Evolutionary conservation across 2,113 vertebrate species (phyloP).

Genomic region (Todiramphus saurophagus): DNA sequence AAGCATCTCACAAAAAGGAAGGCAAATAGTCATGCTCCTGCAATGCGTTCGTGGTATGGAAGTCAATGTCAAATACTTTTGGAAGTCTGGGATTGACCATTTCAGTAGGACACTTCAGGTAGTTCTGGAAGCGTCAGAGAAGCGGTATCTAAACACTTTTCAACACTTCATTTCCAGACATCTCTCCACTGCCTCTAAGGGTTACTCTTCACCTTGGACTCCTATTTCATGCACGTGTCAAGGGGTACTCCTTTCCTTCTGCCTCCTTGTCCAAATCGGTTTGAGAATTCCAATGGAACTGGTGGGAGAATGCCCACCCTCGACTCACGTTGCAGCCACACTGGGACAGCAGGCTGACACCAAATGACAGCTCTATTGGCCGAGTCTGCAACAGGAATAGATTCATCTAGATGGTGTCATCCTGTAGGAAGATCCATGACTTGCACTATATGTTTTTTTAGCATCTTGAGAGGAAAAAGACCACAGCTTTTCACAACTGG

Average conservation of each 20-base stretch:
- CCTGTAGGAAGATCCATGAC: not conserved
- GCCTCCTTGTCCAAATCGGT: accelerated
- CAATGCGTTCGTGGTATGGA: not conserved
- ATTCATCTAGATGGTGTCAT: not conserved
- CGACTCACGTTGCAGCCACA: accelerated
- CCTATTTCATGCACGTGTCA: accelerated
- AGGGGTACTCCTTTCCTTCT: not conserved
- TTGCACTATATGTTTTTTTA: not conserved
- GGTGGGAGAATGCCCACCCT: not conserved
- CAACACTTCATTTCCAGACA: not conserved
- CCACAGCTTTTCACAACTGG: not conserved
- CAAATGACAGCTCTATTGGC: not conserved
- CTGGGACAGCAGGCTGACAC: not conserved
- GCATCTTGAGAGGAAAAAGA: not conserved
- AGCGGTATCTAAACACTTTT: accelerated
- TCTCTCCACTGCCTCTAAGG: not conserved
- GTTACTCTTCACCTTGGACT: not conserved
- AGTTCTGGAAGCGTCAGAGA: not conserved
- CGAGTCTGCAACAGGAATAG: not conserved
- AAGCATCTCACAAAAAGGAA: not conserved
- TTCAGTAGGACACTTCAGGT: accelerated
- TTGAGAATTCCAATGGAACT: not conserved
- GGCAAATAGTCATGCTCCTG: accelerated
- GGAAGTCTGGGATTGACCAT: not conserved
- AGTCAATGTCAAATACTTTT: not conserved